Percentiles rank a stretch among this genome's conserved stretches.
Conservation (phyloP, 1,140 invertebrate genomes). For the Lordiphosa clarofinis region DNA sequence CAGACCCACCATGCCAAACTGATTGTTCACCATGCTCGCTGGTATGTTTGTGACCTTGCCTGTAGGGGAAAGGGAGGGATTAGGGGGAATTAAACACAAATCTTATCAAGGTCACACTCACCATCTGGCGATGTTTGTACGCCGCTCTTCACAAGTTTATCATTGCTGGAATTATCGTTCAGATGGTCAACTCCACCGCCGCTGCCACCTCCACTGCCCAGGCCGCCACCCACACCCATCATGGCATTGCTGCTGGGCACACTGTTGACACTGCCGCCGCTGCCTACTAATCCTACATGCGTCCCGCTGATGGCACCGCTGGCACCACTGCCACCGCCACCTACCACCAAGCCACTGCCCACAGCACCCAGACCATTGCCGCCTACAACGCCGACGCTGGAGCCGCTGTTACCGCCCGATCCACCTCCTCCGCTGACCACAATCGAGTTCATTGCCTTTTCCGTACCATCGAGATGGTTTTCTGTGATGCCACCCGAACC, state of each 20-base stretch:
- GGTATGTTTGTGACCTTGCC: conserved; percentile 98
- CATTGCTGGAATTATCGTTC: conserved; percentile 79
- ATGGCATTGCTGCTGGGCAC: conserved; percentile 61
- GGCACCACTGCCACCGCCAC: conserved; percentile 65
- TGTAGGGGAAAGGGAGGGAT: conserved; percentile 63
- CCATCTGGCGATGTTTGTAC: conserved; percentile 97
- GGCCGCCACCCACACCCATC: conserved; percentile 66
- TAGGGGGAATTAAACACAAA: too few species aligned
- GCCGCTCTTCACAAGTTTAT: conserved; percentile 86
- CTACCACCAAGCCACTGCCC: conserved; percentile 48
- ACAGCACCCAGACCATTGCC: conserved; percentile 60
- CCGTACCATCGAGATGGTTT: conserved; percentile 76
- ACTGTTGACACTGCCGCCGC: conserved; percentile 76
- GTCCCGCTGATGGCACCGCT: conserved; percentile 69
- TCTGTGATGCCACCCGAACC: conserved; percentile 49
- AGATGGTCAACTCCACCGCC: conserved; percentile 62
- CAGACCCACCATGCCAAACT: conserved; percentile 99
- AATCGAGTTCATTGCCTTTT: conserved; percentile 79
- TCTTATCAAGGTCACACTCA: conserved; percentile 54
- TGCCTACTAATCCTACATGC: conserved; percentile 64
- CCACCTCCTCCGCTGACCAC: conserved; percentile 80
- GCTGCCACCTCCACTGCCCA: conserved; percentile 51
- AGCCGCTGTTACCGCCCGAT: conserved; percentile 43
- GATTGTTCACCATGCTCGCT: conserved; percentile 98
- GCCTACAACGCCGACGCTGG: conserved; percentile 57